phyloP scores from a whole-genome alignment of 2,888 invertebrate genomes.

The Deilephila elpenor region DNA sequence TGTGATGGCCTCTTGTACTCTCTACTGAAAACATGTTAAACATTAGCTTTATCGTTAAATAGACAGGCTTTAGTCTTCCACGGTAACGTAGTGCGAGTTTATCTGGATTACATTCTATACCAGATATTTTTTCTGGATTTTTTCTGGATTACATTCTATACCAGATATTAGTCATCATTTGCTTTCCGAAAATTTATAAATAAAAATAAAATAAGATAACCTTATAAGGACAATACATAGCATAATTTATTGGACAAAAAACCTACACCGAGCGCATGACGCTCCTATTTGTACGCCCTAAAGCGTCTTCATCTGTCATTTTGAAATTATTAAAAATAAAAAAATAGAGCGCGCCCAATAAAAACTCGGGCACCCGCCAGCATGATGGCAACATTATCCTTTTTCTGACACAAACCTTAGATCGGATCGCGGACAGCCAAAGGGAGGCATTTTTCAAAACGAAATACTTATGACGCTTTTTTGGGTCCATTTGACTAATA shows the following conservation, averaged over 20 bases:
- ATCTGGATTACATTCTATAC: too few species aligned
- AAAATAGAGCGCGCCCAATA: slow-evolving; percentile 51
- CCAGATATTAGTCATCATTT: too few species aligned
- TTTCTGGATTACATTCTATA: too few species aligned
- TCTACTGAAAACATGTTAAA: too few species aligned
- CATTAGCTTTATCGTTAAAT: too few species aligned
- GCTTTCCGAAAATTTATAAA: neutral
- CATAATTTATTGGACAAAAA: slow-evolving; percentile 21
- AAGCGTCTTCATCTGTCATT: slow-evolving; percentile 80
- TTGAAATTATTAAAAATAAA: slow-evolving; percentile 70
- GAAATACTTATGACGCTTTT: slow-evolving; percentile 74
- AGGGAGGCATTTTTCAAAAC: slow-evolving; percentile 69
- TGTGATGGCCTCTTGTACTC: too few species aligned
- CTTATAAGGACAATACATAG: neutral
- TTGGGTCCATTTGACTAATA: slow-evolving; percentile 65
- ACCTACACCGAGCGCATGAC: slow-evolving; percentile 43
- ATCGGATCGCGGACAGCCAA: slow-evolving; percentile 75
- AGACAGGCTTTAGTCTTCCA: too few species aligned
- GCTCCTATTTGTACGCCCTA: slow-evolving; percentile 56
- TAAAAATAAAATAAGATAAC: neutral
- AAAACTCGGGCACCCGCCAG: slow-evolving; percentile 74
- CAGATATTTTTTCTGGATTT: too few species aligned
- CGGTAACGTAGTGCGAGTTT: too few species aligned
- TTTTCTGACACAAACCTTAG: slow-evolving; percentile 78
- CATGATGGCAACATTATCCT: slow-evolving; percentile 74